Conservation (phyloP, 2,113 vertebrate genomes). For the Telmatochromis sp. region DNA sequence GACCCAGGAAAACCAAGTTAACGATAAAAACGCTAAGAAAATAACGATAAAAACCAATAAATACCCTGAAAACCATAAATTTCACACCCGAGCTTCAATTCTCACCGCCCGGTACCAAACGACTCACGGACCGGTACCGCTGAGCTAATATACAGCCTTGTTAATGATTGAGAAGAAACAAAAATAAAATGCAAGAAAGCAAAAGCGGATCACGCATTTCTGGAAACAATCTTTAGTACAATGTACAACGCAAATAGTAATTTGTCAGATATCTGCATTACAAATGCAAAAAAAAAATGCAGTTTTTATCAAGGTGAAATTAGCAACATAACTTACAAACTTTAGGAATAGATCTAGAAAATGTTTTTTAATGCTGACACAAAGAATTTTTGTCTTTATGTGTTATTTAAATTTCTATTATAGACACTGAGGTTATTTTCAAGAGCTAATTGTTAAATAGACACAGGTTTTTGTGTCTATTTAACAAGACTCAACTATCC, state of each 20-base stretch:
- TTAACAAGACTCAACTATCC: not conserved
- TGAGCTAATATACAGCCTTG: not conserved
- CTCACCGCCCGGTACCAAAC: accelerated
- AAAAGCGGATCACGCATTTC: accelerated
- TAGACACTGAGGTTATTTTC: not conserved
- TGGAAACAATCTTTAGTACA: not conserved
- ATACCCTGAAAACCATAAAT: not conserved
- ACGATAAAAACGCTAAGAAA: not conserved
- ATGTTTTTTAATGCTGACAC: not conserved
- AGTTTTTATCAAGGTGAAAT: not conserved
- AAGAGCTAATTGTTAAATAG: not conserved
- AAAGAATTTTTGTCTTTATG: not conserved
- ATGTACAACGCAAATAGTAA: not conserved
- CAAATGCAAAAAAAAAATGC: not conserved
- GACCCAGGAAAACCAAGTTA: not conserved
- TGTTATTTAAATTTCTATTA: not conserved
- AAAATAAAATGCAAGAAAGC: not conserved
- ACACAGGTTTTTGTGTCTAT: not conserved
- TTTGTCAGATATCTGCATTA: not conserved
- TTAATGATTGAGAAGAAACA: not conserved
- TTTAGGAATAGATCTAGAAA: not conserved
- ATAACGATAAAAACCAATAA: not conserved
- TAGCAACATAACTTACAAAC: not conserved
- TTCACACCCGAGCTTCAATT: not conserved
- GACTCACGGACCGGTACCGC: not conserved